Base-by-base conservation (phyloP, 2,113 vertebrate species). In the Sciurus niger region DNA sequence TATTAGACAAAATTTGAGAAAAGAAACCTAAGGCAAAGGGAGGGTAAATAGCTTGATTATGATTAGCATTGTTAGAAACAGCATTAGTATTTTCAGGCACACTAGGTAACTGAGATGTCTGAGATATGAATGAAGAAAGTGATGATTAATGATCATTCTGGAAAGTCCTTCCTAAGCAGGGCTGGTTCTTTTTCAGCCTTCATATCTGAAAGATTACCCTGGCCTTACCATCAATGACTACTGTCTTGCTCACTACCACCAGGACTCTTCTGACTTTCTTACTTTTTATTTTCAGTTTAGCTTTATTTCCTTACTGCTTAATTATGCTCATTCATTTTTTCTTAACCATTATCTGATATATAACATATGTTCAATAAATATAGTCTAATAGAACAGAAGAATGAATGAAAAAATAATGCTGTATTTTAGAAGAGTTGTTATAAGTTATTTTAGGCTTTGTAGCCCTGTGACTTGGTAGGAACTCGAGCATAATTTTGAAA, bases 281-380 rank as follows among this genome's bases (percentile, higher is more conserved):
- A 34, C 3, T 55, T 3, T 91, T 83, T 55, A 46, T 83, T 72
- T 63, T 78, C 6, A 46, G 1, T 16, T 10, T 32, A 48, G n/a
- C 16, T 78, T 95, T 60, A n/a, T 70, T 85, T 79, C 2, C 13
- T 46, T 78, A 46, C 34, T 74, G 1, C 46, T 94, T 46, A 65
- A 28, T 8, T 92, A 40, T 94, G 7, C 12, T 43, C 11, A n/a
- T 73, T 90, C 2, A 9, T 79, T 37, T 93, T 85, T 14, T 4
- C 11, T 0, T 48, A 80, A 74, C 46, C 25, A 70, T 5, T n/a
- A 17, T 60, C 1, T 24, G 18, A 76, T 20, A 86, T 4, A 60
- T 48, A 63, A 58, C 60, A 3, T 84, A 34, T 65, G 84, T 28
- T 90, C 22, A 80, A 60, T 79, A 92, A 96, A 89, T 82, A 34